Evolutionary conservation across 2,888 invertebrate genomes (phyloP).

Genomic region (Drosophila borborema): DNA sequence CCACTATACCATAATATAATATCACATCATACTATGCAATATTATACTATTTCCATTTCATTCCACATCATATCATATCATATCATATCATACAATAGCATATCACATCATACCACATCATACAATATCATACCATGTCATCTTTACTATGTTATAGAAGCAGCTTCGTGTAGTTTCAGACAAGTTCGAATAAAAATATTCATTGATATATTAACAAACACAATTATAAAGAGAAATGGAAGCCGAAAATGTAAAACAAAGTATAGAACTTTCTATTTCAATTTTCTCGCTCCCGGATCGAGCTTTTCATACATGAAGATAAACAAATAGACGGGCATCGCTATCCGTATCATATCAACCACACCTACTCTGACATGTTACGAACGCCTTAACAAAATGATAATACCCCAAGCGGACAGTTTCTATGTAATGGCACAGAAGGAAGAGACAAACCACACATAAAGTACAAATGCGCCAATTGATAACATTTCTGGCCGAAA

Average conservation of each 20-base stretch:
- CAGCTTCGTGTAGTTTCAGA: too few species aligned
- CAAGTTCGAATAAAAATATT: too few species aligned
- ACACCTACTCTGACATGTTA: background rate
- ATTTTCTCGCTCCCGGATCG: too few species aligned
- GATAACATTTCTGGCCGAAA: constrained; percentile 61
- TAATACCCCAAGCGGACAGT: background rate
- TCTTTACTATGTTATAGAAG: too few species aligned
- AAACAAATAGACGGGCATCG: background rate
- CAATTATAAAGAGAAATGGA: too few species aligned
- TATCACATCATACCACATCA: background rate
- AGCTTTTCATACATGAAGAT: too few species aligned
- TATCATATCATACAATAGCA: background rate
- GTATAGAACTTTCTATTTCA: too few species aligned
- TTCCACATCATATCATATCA: background rate
- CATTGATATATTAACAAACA: too few species aligned
- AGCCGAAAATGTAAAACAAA: too few species aligned
- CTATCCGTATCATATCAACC: background rate
- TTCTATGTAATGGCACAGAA: background rate
- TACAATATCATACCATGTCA: background rate
- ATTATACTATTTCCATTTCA: background rate
- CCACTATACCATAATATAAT: background rate
- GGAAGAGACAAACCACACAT: constrained; percentile 19
- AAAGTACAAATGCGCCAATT: constrained; percentile 70
- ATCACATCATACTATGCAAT: background rate
- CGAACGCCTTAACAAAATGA: background rate